A percentile compares a stretch with the other conserved stretches of the same genome.
phyloP scores from a whole-genome alignment of 2,888 invertebrate genomes.

The Sclerodermus sp. region DNA sequence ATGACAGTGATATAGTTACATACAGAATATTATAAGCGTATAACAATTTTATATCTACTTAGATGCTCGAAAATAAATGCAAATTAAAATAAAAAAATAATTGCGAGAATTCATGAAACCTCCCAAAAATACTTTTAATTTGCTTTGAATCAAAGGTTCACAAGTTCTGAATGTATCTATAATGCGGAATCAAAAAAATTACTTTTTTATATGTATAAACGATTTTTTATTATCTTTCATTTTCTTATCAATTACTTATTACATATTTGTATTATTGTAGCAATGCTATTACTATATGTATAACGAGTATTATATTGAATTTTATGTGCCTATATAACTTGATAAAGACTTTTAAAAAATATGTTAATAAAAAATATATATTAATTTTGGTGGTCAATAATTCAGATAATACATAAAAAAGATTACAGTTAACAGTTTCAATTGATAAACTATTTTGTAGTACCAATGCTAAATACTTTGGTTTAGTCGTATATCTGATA shows the following conservation, averaged over 20 bases:
- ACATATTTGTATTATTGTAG: slow-evolving; percentile 36
- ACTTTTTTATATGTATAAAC: slow-evolving; percentile 30
- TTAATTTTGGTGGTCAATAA: slow-evolving; percentile 21
- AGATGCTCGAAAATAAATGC: slow-evolving; percentile 50
- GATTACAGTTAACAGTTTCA: not conserved
- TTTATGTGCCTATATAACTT: slow-evolving; percentile 17
- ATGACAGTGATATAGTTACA: slow-evolving; percentile 49
- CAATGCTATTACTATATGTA: slow-evolving; percentile 36
- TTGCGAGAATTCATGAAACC: slow-evolving; percentile 1
- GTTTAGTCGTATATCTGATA: no score
- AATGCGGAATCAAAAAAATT: slow-evolving; percentile 13
- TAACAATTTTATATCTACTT: slow-evolving; percentile 50
- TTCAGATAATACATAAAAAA: slow-evolving; percentile 14
- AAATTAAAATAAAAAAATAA: slow-evolving; percentile 27
- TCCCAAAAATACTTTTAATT: slow-evolving; percentile 2
- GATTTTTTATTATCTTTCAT: slow-evolving; percentile 36
- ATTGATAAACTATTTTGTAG: no score
- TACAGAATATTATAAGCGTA: slow-evolving; percentile 47
- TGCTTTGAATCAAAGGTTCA: not conserved
- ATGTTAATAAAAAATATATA: slow-evolving; percentile 29
- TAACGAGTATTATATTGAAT: slow-evolving; percentile 25
- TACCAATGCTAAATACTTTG: no score
- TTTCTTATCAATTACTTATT: slow-evolving; percentile 34
- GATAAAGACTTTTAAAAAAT: slow-evolving; percentile 27
- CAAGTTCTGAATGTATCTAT: not conserved